Conservation (phyloP, 2,888 invertebrate species). For the Drosophila neonasuta region DNA sequence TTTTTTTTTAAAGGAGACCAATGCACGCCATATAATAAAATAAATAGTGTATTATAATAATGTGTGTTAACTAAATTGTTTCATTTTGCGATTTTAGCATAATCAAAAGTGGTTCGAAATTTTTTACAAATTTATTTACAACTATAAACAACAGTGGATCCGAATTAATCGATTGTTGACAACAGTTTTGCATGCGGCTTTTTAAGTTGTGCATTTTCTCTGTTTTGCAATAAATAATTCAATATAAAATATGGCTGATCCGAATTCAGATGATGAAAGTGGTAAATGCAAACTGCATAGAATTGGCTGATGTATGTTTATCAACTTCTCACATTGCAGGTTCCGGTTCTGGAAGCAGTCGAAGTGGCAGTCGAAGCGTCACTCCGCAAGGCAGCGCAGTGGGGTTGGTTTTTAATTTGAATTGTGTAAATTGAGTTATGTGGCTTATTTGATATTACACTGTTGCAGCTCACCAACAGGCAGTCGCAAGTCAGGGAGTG, state of each 20-base stretch:
- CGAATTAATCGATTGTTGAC: neutral
- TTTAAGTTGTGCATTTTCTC: constrained; percentile 3
- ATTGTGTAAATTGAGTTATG: neutral
- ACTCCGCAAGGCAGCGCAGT: constrained; percentile 74
- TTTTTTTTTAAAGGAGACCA: constrained; percentile 11
- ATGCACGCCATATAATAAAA: constrained; percentile 10
- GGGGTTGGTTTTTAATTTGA: constrained; percentile 49
- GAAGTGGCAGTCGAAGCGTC: constrained; percentile 73
- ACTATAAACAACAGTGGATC: neutral
- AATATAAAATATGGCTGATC: constrained; percentile 62
- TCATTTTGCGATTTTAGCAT: neutral
- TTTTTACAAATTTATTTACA: neutral
- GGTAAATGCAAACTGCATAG: constrained; percentile 52
- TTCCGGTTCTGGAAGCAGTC: constrained; percentile 79
- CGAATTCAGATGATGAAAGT: constrained; percentile 71
- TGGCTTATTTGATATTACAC: neutral
- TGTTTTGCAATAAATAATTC: constrained; percentile 16
- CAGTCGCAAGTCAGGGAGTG: constrained; percentile 74
- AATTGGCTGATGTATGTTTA: too few relatives aligned
- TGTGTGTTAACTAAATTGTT: neutral
- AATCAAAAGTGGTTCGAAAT: neutral
- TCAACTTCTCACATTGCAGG: constrained; percentile 51
- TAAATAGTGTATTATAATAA: constrained; percentile 1
- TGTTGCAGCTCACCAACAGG: constrained; percentile 66
- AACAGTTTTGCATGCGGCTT: constrained; percentile 6